Evolutionary conservation across 2,113 vertebrate species (phyloP).

Genomic region (Puntigrus tetrazona): DNA sequence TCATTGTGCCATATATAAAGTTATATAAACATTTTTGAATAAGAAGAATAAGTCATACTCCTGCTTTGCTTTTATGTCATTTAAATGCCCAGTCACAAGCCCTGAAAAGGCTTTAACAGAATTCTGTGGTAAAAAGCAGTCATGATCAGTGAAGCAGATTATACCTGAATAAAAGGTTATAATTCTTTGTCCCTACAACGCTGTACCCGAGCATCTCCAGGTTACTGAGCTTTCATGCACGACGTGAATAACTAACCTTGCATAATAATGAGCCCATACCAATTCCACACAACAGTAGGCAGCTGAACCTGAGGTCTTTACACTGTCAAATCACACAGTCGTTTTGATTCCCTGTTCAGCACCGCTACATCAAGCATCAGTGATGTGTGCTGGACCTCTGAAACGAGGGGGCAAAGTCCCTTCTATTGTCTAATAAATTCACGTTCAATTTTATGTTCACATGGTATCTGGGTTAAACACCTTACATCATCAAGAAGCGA

Average conservation of each 20-base stretch:
- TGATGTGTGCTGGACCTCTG: neutral
- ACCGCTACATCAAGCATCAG: neutral
- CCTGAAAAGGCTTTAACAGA: neutral
- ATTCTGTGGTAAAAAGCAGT: neutral
- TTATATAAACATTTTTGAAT: neutral
- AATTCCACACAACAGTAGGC: constrained; percentile 29
- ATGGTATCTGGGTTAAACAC: neutral
- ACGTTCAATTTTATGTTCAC: neutral
- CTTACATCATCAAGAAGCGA: neutral
- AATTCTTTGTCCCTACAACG: constrained; percentile 19
- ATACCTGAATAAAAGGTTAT: constrained; percentile 6
- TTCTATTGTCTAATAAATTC: neutral
- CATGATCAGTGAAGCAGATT: neutral
- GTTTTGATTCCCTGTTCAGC: neutral
- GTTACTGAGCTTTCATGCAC: constrained; percentile 22
- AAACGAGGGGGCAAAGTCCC: neutral
- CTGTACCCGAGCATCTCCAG: neutral
- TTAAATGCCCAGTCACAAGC: neutral
- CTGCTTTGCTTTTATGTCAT: neutral
- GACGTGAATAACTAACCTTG: constrained; percentile 7
- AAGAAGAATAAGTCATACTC: neutral
- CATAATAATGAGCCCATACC: neutral
- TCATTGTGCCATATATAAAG: too few relatives aligned
- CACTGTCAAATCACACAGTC: constrained; percentile 1
- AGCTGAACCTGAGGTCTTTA: constrained; percentile 16